Percentiles rank a stretch among this genome's conserved stretches.
Evolutionary conservation across 1,140 invertebrate genomes (phyloP).

Genomic region (Caenorhabditis remanei): DNA sequence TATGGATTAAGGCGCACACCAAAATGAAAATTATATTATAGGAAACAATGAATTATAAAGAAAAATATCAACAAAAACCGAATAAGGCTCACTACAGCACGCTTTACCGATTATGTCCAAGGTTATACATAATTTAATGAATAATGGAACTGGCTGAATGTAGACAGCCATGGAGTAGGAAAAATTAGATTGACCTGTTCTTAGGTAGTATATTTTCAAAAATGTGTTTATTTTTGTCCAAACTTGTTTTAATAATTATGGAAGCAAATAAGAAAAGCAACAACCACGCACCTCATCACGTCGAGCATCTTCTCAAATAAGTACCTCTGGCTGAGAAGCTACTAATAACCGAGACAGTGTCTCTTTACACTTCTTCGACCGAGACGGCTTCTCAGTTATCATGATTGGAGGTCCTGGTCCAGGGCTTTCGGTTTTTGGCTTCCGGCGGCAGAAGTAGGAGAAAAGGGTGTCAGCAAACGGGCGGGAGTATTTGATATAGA

Average conservation of each 20-base stretch:
- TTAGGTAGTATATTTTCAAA: no score
- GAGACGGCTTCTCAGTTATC: slow-evolving; percentile 49
- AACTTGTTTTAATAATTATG: background rate
- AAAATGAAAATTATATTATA: background rate
- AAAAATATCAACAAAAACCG: background rate
- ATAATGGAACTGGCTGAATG: no score
- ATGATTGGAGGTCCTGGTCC: slow-evolving; percentile 46
- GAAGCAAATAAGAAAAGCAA: slow-evolving; percentile 16
- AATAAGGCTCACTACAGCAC: background rate
- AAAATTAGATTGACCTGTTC: no score
- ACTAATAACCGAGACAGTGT: slow-evolving; percentile 53
- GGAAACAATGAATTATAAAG: background rate
- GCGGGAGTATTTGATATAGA: slow-evolving; percentile 65
- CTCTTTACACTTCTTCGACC: slow-evolving; percentile 59
- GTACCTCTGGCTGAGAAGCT: slow-evolving; percentile 61
- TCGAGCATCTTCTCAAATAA: slow-evolving; percentile 55
- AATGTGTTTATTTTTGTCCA: no score
- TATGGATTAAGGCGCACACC: background rate
- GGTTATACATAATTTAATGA: no score
- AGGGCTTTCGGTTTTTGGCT: slow-evolving; percentile 9
- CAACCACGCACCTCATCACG: slow-evolving; percentile 45
- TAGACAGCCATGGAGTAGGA: no score
- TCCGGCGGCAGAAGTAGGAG: slow-evolving; percentile 40
- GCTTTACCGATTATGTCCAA: background rate
- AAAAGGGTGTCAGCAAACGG: slow-evolving; percentile 56